Evolutionary conservation across 2,888 invertebrate genomes (phyloP).

Genomic region (Cistogaster globosa): DNA sequence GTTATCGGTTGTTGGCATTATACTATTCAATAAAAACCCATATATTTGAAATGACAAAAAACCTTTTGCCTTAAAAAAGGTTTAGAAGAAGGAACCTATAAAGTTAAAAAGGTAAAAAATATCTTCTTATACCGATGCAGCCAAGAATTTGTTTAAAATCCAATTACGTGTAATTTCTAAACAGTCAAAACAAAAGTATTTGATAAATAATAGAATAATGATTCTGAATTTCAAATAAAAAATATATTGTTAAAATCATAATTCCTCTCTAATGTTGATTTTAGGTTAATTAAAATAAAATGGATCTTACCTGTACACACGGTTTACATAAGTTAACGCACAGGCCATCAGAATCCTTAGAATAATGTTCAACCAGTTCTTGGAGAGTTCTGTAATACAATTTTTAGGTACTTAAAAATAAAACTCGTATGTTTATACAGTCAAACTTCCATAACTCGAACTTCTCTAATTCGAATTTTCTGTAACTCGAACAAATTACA

Average conservation of each 20-base stretch:
- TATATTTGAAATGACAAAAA: too few species aligned
- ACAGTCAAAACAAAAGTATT: background rate
- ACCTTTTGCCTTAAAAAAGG: too few species aligned
- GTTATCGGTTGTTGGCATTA: too few species aligned
- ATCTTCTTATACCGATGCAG: too few species aligned
- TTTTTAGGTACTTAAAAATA: background rate
- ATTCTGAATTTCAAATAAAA: background rate
- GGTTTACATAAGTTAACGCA: slow-evolving; percentile 98
- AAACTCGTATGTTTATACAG: too few species aligned
- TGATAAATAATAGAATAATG: background rate
- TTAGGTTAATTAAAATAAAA: background rate
- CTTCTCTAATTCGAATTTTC: too few species aligned
- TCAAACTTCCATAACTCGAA: background rate
- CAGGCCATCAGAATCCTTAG: slow-evolving; percentile 98
- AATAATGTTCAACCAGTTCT: slow-evolving; percentile 98
- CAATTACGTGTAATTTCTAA: too few species aligned
- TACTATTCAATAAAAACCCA: too few species aligned
- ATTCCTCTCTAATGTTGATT: background rate
- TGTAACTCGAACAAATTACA: background rate
- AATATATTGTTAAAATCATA: background rate
- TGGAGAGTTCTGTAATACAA: slow-evolving; percentile 89
- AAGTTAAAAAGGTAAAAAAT: too few species aligned
- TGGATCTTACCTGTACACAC: slow-evolving; percentile 91
- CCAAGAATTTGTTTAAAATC: too few species aligned
- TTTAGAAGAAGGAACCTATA: too few species aligned